These are phyloP conservation scores for Parus major DNA, from an alignment of 2,113 vertebrate species.

Conservation along the genomic window DNA sequence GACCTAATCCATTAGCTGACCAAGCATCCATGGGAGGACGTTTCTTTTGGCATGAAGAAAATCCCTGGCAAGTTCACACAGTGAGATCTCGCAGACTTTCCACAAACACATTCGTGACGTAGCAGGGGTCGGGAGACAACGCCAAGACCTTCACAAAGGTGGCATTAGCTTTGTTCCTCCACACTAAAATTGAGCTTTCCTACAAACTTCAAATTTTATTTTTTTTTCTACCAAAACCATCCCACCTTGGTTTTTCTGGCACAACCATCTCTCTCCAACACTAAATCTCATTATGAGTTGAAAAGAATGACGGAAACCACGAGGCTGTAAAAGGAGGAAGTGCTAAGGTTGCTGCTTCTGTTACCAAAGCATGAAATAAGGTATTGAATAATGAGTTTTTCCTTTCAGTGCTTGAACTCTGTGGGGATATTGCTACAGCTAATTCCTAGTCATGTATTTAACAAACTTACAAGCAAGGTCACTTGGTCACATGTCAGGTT, in stretches of 20 bases:
- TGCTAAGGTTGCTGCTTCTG: slow-evolving; percentile 10
- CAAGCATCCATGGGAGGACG: neutral
- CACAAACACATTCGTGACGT: slow-evolving; percentile 26
- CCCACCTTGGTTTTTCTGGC: neutral
- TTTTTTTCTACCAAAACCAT: neutral
- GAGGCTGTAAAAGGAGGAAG: slow-evolving; percentile 18
- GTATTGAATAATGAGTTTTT: slow-evolving; percentile 46
- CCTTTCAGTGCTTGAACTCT: neutral
- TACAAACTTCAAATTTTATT: neutral
- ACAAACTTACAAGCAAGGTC: neutral
- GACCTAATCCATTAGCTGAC: neutral
- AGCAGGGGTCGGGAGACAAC: neutral
- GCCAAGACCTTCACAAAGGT: neutral
- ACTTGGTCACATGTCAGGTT: neutral
- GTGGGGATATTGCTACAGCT: slow-evolving; percentile 40
- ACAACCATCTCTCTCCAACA: neutral
- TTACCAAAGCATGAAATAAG: slow-evolving; percentile 40
- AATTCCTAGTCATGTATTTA: neutral
- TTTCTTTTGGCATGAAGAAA: slow-evolving; percentile 1
- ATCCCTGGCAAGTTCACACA: neutral
- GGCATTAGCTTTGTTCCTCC: neutral
- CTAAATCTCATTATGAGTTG: neutral
- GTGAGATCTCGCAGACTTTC: slow-evolving; percentile 14
- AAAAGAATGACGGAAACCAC: neutral
- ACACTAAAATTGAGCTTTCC: neutral